A percentile compares a stretch with the other conserved stretches of the same genome.
Evolutionary conservation across 2,113 vertebrate species (phyloP).

Genomic region (Neodontobutis hainanensis): DNA sequence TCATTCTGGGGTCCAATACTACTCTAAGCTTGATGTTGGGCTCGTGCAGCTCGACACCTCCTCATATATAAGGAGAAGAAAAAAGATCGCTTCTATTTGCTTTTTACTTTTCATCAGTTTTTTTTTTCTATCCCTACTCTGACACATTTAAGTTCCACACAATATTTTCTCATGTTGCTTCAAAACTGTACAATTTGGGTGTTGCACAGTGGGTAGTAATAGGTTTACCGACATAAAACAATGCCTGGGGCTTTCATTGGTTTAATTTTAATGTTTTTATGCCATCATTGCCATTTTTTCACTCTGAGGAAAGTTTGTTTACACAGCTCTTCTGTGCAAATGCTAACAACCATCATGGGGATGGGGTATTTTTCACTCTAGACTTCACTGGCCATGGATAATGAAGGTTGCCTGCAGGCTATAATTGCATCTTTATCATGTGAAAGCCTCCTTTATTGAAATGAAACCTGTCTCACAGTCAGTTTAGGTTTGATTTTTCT

Average conservation of each 20-base stretch:
- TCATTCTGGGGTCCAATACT: conserved; percentile 55
- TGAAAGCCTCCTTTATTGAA: conserved; percentile 51
- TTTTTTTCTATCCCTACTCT: conserved; percentile 4
- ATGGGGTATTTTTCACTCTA: conserved; percentile 52
- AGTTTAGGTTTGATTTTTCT: conserved; percentile 21
- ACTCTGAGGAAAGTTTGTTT: conserved; percentile 69
- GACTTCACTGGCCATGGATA: conserved; percentile 51
- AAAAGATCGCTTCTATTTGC: conserved; percentile 24
- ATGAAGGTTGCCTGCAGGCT: conserved; percentile 60
- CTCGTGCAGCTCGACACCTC: conserved; percentile 31
- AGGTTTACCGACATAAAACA: conserved; percentile 51
- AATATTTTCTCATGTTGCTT: conserved; percentile 42
- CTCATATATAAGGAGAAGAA: conserved; percentile 24
- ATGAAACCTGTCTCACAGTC: conserved; percentile 44
- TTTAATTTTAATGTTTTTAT: conserved; percentile 63
- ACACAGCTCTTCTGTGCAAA: conserved; percentile 60
- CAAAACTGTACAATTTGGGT: conserved; percentile 28
- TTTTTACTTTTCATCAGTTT: conserved; percentile 43
- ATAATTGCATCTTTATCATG: conserved; percentile 68
- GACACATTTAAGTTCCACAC: conserved; percentile 35
- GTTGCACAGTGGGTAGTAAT: conserved; percentile 33
- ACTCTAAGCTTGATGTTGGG: conserved; percentile 40
- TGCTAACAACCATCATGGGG: conserved; percentile 55
- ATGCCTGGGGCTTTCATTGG: conserved; percentile 58
- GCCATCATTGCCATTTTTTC: conserved; percentile 47